phyloP scores from a whole-genome alignment of 2,113 vertebrate genomes.

The Papio anubis region DNA sequence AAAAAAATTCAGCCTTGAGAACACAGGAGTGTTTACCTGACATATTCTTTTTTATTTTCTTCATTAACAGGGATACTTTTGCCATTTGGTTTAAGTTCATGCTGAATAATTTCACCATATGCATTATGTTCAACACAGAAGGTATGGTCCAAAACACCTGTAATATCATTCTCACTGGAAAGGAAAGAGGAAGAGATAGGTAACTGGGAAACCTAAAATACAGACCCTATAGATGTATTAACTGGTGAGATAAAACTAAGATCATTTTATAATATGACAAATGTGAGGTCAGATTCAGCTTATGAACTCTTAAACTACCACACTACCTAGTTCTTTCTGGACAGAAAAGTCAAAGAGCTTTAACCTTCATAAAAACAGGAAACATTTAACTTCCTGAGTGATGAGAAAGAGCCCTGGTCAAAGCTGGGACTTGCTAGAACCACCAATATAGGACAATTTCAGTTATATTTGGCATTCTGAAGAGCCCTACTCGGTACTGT shows the following conservation, averaged over 20 bases:
- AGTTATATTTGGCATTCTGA: neutral
- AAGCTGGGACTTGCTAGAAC: neutral
- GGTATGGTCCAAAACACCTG: conserved; percentile 98
- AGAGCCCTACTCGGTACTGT: neutral
- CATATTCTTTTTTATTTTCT: conserved; percentile 99
- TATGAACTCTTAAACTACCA: neutral
- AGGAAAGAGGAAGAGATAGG: conserved; percentile 51
- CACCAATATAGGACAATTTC: neutral
- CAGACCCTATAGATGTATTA: neutral
- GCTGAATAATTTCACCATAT: conserved; percentile 98
- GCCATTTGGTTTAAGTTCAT: conserved; percentile 98
- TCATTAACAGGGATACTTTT: conserved; percentile 96
- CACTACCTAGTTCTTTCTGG: neutral
- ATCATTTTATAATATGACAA: neutral
- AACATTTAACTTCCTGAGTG: conserved; percentile 17
- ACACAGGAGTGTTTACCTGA: conserved; percentile 84
- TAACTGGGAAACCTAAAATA: conserved; percentile 43
- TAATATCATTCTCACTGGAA: conserved; percentile 97
- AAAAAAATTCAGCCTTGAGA: conserved; percentile 20
- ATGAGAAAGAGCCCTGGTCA: neutral
- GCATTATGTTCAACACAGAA: conserved; percentile 99
- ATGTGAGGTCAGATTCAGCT: neutral
- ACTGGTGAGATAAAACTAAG: neutral
- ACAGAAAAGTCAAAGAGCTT: conserved; percentile 23
- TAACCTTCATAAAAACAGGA: conserved; percentile 11